Evolutionary conservation across 64 coral and sea anemone species (phyloP).

Genomic region (Dendronephthya gigantea): DNA sequence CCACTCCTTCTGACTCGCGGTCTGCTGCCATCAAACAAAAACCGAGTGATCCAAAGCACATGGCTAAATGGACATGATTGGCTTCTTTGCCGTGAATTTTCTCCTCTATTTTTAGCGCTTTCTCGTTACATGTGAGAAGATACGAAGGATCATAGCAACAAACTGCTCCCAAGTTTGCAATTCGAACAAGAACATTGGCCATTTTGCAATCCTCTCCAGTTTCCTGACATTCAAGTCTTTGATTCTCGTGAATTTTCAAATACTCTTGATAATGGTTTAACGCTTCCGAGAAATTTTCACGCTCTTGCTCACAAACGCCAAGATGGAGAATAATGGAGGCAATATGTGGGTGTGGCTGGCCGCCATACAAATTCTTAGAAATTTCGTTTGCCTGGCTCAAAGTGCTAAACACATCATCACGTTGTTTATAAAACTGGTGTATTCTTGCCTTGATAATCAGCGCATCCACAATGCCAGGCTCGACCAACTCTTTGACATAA

Average conservation of each 20-base stretch:
- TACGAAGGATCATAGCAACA: background rate
- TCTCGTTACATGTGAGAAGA: background rate
- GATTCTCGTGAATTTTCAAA: slow-evolving; percentile 6
- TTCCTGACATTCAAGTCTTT: background rate
- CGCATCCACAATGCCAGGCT: background rate
- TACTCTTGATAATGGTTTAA: background rate
- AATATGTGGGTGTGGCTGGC: background rate
- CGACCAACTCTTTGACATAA: background rate
- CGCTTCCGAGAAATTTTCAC: background rate
- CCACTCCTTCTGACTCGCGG: background rate
- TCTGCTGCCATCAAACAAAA: background rate
- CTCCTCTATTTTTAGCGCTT: background rate
- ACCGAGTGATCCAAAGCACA: background rate
- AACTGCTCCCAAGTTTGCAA: background rate
- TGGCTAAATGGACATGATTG: background rate
- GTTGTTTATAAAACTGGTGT: background rate
- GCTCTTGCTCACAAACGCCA: background rate
- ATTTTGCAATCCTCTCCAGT: background rate
- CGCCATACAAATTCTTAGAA: background rate
- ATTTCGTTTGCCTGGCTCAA: background rate
- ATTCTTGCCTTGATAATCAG: background rate
- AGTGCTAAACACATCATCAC: background rate
- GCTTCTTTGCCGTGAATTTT: background rate
- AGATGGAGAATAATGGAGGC: background rate
- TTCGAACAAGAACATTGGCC: background rate